Conservation (phyloP, 2,113 vertebrate species). For the Corythornis cristatus region DNA sequence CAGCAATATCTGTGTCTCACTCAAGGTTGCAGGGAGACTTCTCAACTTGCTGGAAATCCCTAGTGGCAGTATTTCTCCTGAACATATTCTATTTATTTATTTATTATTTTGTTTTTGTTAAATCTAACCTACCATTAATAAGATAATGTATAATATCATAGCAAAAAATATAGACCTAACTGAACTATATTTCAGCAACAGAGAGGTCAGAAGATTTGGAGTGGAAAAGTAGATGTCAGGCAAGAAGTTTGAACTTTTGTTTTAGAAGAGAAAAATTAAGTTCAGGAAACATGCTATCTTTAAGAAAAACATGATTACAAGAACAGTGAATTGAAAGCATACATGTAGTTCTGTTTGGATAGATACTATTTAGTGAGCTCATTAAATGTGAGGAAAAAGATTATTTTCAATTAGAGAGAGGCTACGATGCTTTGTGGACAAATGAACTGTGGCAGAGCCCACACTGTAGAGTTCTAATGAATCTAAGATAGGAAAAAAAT, state of each 20-base stretch:
- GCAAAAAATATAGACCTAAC: background rate
- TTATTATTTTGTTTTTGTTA: background rate
- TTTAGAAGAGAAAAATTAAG: background rate
- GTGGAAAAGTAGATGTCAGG: background rate
- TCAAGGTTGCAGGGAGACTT: background rate
- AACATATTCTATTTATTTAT: background rate
- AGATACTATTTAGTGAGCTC: background rate
- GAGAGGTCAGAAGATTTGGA: background rate
- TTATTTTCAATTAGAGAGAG: background rate
- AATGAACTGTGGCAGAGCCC: background rate
- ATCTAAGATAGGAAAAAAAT: background rate
- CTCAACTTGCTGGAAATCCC: background rate
- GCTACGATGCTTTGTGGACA: background rate
- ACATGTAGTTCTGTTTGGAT: background rate
- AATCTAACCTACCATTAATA: background rate
- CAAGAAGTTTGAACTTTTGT: background rate
- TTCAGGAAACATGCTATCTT: background rate
- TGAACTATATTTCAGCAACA: background rate
- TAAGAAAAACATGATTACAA: background rate
- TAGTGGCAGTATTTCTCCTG: background rate
- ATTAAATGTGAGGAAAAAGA: background rate
- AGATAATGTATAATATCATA: background rate
- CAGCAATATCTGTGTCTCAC: background rate
- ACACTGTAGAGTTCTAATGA: background rate
- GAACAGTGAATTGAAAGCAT: background rate